phyloP scores from a whole-genome alignment of 2,888 invertebrate species.

The Caenorhabditis sinica region DNA sequence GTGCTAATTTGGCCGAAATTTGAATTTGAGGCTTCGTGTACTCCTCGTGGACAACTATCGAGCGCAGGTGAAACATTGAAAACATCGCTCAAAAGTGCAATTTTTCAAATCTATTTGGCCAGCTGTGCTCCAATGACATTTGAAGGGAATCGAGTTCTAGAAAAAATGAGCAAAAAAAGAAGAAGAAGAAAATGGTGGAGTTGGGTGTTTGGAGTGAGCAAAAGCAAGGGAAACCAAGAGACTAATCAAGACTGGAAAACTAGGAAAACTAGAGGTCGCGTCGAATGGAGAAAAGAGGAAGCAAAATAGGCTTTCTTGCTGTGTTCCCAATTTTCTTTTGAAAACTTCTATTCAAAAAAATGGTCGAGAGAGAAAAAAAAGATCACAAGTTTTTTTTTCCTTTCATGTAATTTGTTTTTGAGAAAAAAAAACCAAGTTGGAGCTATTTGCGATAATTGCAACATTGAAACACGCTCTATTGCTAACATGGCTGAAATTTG shows the following conservation, averaged over 20 bases:
- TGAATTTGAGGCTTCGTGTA: no score
- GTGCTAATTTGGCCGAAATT: no score
- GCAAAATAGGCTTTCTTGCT: not conserved
- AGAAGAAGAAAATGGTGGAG: not conserved
- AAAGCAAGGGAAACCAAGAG: not conserved
- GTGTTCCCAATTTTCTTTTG: constrained; percentile 31
- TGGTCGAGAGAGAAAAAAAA: not conserved
- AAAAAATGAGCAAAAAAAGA: constrained; percentile 4
- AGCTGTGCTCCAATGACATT: not conserved
- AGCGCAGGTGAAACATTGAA: no score
- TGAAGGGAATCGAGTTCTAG: no score
- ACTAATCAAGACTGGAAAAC: constrained; percentile 10
- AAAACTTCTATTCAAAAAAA: not conserved
- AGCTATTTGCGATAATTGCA: no score
- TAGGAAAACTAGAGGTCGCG: not conserved
- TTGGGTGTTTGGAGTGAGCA: not conserved
- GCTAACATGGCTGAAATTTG: no score
- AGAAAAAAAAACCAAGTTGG: not conserved
- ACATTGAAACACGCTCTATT: no score
- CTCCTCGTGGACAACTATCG: no score
- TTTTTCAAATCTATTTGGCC: no score
- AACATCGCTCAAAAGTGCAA: no score
- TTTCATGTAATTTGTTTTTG: not conserved
- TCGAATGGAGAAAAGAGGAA: not conserved
- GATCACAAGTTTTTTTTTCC: not conserved